Evolutionary conservation across 2,113 vertebrate species (phyloP).

Genomic region (Hemiprocne comata): DNA sequence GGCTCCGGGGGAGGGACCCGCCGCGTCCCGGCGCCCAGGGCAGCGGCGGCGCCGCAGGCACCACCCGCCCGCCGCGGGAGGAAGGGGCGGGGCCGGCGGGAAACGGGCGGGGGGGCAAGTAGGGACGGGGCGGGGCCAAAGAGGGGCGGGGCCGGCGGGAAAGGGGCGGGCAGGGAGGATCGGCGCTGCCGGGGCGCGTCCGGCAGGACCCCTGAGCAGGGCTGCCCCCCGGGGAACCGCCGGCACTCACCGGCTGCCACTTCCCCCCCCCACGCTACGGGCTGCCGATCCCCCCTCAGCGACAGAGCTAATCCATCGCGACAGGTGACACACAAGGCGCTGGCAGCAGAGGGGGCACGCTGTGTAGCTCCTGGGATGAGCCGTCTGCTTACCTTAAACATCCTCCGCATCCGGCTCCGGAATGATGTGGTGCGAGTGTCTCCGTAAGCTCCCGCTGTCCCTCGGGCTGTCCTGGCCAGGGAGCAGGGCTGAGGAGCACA

Average conservation of each 20-base stretch:
- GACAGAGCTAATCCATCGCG: not conserved
- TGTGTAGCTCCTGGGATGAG: accelerated
- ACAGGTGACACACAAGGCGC: accelerated
- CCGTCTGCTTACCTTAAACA: accelerated
- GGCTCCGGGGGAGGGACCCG: slow-evolving; percentile 66
- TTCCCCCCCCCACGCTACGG: too few species aligned
- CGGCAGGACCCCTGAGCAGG: not conserved
- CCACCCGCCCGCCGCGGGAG: not conserved
- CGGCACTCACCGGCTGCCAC: accelerated
- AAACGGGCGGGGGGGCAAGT: not conserved
- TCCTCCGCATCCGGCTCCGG: too few species aligned
- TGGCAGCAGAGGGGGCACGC: not conserved
- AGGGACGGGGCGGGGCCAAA: not conserved
- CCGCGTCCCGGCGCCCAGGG: slow-evolving; percentile 37
- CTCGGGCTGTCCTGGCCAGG: too few species aligned
- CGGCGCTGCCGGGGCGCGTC: not conserved
- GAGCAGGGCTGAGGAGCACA: too few species aligned
- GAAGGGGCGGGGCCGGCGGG: not conserved
- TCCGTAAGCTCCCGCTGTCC: too few species aligned
- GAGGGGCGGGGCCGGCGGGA: not conserved
- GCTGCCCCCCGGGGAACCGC: not conserved
- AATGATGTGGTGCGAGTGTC: too few species aligned
- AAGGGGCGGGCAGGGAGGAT: not conserved
- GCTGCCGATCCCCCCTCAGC: not conserved
- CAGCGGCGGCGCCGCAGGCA: slow-evolving; percentile 35